phyloP scores from a whole-genome alignment of 37 sponge, comb jelly and placozoan species.

The Agelas oroides region DNA sequence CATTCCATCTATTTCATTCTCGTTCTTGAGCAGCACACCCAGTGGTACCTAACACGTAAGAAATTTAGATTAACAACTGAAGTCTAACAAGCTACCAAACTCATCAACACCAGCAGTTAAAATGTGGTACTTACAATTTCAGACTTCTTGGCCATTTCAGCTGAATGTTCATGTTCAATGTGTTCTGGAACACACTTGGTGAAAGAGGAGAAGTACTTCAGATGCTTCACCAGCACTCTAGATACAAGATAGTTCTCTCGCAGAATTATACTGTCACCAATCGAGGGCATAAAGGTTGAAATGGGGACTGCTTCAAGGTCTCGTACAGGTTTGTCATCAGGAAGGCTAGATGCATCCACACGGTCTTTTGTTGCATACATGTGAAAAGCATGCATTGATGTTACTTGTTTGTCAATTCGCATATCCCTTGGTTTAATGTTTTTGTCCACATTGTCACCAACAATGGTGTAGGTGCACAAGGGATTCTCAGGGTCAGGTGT shows the following conservation, averaged over 20 bases:
- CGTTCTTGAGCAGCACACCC: conserved; percentile 16
- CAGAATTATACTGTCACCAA: conserved; percentile 1
- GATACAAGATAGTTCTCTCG: conserved; percentile 32
- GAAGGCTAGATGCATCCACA: neutral
- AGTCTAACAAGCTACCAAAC: neutral
- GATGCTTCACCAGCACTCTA: conserved; percentile 9
- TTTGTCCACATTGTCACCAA: conserved; percentile 54
- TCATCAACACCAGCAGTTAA: neutral
- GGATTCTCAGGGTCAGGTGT: no score
- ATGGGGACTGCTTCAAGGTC: neutral
- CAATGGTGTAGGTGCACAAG: conserved; percentile 28
- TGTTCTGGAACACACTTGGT: conserved; percentile 17
- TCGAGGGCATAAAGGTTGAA: conserved; percentile 8
- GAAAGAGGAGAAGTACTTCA: conserved; percentile 22
- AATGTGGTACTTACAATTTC: neutral
- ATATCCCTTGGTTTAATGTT: conserved; percentile 2
- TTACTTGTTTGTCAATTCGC: conserved; percentile 12
- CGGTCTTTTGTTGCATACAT: conserved; percentile 31
- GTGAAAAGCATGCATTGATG: conserved; percentile 36
- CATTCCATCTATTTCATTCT: conserved; percentile 17
- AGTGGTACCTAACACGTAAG: neutral
- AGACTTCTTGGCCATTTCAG: conserved; percentile 21
- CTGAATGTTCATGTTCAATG: conserved; percentile 2
- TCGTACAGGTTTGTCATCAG: conserved; percentile 14
- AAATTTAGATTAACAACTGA: neutral